Conservation (phyloP, 2,888 invertebrate genomes). For the Caenorhabditis panamensis region DNA sequence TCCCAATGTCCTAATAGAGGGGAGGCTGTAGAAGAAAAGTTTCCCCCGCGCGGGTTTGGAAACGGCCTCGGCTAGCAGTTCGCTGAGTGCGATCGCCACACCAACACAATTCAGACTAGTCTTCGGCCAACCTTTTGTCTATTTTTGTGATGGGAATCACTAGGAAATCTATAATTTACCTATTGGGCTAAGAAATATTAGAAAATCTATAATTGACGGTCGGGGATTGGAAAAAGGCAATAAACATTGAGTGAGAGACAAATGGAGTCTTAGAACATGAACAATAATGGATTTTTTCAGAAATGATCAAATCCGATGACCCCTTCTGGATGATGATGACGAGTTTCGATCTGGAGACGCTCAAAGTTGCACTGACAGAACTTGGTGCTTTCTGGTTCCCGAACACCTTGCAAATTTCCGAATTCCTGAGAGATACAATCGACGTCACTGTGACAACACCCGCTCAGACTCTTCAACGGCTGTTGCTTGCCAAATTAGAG, state of each 20-base stretch:
- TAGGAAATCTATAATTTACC: no score
- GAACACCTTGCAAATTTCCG: constrained; percentile 44
- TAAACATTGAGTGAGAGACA: no score
- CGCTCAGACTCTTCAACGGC: constrained; percentile 39
- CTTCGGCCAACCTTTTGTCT: constrained; percentile 72
- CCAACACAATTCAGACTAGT: constrained; percentile 78
- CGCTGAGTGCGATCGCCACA: constrained; percentile 74
- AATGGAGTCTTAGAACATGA: no score
- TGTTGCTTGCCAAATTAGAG: constrained; percentile 65
- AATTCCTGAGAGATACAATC: constrained; percentile 36
- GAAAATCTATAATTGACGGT: no score
- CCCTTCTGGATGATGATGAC: constrained; percentile 66
- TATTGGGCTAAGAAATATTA: no score
- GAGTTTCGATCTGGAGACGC: constrained; percentile 49
- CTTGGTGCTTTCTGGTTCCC: constrained; percentile 52
- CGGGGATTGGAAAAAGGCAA: no score
- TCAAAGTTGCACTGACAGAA: constrained; percentile 46
- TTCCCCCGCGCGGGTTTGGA: constrained; percentile 66
- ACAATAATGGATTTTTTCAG: constrained; percentile 56
- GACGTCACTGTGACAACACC: constrained; percentile 12
- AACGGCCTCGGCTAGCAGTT: constrained; percentile 67
- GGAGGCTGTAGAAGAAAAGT: constrained; percentile 71
- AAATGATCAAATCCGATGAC: constrained; percentile 30
- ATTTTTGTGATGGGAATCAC: no score
- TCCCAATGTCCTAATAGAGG: constrained; percentile 61